These are phyloP conservation scores for Pristionchus pacificus DNA, from an alignment of 1,140 invertebrate species.

Conservation along the genomic window DNA sequence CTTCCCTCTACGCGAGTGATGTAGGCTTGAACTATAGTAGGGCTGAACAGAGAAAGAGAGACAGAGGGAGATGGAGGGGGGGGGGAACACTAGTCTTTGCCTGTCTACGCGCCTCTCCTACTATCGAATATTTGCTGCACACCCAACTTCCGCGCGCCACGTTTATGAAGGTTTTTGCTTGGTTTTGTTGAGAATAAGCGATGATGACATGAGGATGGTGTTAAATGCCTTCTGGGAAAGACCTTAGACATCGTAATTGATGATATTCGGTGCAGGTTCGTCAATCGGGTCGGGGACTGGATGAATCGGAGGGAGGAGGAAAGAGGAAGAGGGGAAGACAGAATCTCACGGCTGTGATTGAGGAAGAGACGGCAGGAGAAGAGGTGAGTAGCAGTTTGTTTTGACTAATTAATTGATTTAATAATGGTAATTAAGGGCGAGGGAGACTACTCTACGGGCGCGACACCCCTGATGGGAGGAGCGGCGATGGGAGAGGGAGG, in stretches of 20 bases:
- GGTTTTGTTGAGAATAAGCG: not conserved
- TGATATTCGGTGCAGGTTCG: not conserved
- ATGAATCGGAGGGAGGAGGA: not conserved
- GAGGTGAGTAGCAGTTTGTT: not conserved
- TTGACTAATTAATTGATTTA: too few relatives aligned
- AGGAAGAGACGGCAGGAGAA: not conserved
- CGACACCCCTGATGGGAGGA: too few relatives aligned
- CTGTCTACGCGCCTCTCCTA: too few relatives aligned
- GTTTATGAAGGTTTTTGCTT: not conserved
- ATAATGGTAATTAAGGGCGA: too few relatives aligned
- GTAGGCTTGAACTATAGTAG: too few relatives aligned
- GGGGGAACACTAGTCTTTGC: too few relatives aligned
- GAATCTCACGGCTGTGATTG: not conserved
- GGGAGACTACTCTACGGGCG: too few relatives aligned
- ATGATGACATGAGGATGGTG: not conserved
- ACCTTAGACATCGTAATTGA: not conserved
- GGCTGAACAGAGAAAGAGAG: too few relatives aligned
- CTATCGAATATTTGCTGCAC: too few relatives aligned
- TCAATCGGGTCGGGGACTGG: not conserved
- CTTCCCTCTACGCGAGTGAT: too few relatives aligned
- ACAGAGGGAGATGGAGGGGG: too few relatives aligned
- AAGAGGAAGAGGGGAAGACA: conserved; percentile 9
- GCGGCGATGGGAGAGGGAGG: too few relatives aligned
- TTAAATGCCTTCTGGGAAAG: not conserved
- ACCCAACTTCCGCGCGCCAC: not conserved